Percentiles rank a stretch among this genome's conserved stretches.
Conservation (phyloP, 64 coral and sea anemone species). For the Montipora cactus region DNA sequence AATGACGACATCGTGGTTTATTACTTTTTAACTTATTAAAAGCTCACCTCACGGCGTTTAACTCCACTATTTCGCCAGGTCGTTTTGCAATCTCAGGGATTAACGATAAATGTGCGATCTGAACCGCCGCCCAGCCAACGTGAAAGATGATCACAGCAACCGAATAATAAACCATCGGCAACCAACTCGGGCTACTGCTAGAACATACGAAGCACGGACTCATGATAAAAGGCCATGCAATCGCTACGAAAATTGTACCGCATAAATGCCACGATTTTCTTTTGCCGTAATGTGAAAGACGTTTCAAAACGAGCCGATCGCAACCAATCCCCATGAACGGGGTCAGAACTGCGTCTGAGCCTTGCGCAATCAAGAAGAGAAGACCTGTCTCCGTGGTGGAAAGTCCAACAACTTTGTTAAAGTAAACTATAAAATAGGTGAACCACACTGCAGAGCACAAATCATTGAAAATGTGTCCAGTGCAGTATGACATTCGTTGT, state of each 20-base stretch:
- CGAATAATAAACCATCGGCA: constrained; percentile 66
- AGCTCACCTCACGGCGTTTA: constrained; percentile 80
- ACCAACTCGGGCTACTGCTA: constrained; percentile 37
- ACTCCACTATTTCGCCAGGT: constrained; percentile 70
- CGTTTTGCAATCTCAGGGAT: constrained; percentile 78
- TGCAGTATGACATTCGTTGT: constrained; percentile 72
- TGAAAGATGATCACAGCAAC: constrained; percentile 64
- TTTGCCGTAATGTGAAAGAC: constrained; percentile 68
- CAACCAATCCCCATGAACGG: constrained; percentile 84
- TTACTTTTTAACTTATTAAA: background rate
- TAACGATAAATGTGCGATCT: constrained; percentile 74
- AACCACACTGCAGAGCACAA: constrained; percentile 85
- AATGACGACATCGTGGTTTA: background rate
- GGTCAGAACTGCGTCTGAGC: constrained; percentile 74
- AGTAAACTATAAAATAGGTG: constrained; percentile 81
- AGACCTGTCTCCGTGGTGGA: constrained; percentile 68
- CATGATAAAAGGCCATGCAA: constrained; percentile 86
- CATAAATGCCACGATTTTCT: constrained; percentile 83
- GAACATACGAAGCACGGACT: constrained; percentile 76
- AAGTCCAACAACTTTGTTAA: constrained; percentile 90
- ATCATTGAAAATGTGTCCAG: constrained; percentile 89
- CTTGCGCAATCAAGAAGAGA: constrained; percentile 81
- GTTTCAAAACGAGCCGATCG: constrained; percentile 60
- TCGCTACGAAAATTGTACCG: constrained; percentile 72
- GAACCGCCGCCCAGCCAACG: constrained; percentile 77